Base-by-base conservation (phyloP, 2,797 vertebrate species). In the Mormyrops boulengeri region DNA sequence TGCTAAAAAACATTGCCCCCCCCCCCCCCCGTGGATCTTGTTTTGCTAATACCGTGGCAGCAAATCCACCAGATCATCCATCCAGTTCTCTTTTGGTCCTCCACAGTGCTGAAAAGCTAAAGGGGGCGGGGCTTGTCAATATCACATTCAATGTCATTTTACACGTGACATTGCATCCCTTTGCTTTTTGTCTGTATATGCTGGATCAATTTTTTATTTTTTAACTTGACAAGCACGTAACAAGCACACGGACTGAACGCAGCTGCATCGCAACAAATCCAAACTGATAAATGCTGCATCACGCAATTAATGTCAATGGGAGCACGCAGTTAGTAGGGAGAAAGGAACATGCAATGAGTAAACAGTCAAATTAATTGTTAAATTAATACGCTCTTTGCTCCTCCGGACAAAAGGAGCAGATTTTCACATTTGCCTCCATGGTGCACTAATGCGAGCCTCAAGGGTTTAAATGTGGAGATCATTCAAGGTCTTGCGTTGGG, bases 391-490 rank as follows among this genome's bases (percentile, higher is more conserved):
- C 26, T 6, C 7, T 14, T 77, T 66, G 44, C 26, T 66, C 55
- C 84, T 69, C 41, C 9, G 22, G 82, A 85, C 44, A 85, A 47
- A 89, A 22, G 22, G 44, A 62, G n/a, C 53, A 41, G 53, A 26
- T 55, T 53, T 85, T 62, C 77, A 89, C 34, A 53, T 53, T 41
- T 55, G 89, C 85, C 30, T 69, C 89, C 38, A 30, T 57, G 57
- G 62, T 47, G 85, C 26, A 80, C 85, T 88, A 88, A 84, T 57
- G 62, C 52, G 55, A 19, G 69, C 86, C 89, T 89, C 53, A 44
- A 89, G 85, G 60, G 49, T 47, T 89, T 87, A 84, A 57, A 50
- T 86, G 84, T 85, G 62, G 62, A 87, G 85, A 87, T 87, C 60
- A 53, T 22, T 88, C 38, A 82, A 90, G 89, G 89, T 90, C 86